Evolutionary conservation across 2,888 invertebrate species (phyloP).

Genomic region (Baronia brevicornis): DNA sequence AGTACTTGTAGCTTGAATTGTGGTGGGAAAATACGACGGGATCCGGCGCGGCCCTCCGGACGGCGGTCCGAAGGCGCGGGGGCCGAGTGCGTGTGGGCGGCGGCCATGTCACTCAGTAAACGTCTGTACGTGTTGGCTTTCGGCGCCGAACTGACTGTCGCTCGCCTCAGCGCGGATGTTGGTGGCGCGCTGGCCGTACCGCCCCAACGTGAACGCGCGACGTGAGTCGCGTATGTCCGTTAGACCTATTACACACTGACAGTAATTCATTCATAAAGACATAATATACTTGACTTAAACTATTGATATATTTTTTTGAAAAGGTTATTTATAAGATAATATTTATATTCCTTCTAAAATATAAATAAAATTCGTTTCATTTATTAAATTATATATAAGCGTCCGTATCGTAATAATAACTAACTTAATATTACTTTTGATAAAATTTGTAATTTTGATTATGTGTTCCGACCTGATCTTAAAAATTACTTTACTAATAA

Average conservation of each 20-base stretch:
- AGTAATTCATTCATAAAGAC: background rate
- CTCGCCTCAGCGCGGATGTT: constrained; percentile 44
- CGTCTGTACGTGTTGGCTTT: constrained; percentile 63
- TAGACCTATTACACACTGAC: constrained; percentile 33
- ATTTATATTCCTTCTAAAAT: too few species aligned
- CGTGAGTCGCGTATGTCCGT: constrained; percentile 60
- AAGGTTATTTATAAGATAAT: too few species aligned
- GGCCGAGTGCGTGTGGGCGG: constrained; percentile 66
- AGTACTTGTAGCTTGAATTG: constrained; percentile 92
- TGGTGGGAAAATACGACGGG: constrained; percentile 90
- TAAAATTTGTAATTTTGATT: background rate
- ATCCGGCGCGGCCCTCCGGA: constrained; percentile 80
- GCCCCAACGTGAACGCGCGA: constrained; percentile 65
- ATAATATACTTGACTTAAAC: too few species aligned
- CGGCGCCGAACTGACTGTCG: constrained; percentile 71
- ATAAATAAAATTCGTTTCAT: too few species aligned
- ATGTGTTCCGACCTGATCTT: too few species aligned
- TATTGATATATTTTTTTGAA: too few species aligned
- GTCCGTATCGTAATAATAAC: too few species aligned
- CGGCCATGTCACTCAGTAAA: constrained; percentile 50
- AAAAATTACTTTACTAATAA: too few species aligned
- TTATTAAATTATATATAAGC: too few species aligned
- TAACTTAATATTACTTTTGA: constrained; percentile 1
- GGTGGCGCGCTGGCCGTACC: constrained; percentile 45
- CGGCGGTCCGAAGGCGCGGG: constrained; percentile 67